Evolutionary conservation across 1,140 invertebrate species (phyloP), one percentile per base, ranked within the genome.

Genomic region (Aphidius gifuensis): DNA sequence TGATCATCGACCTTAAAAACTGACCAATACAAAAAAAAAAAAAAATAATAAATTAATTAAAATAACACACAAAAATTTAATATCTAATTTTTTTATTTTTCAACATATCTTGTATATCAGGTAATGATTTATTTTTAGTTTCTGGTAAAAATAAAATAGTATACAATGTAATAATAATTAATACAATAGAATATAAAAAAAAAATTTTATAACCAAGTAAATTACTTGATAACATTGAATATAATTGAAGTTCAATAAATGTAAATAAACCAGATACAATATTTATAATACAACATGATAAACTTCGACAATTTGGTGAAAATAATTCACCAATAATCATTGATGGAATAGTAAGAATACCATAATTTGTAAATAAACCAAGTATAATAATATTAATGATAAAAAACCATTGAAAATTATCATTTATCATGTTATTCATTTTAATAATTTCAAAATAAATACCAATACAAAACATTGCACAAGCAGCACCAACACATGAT

Each of bases 241-340:
- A 92, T 64, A 88, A 85, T 71, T 88, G 88, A 21, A 90, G 90
- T n/a, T 90, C 84, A 3, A 90, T 74, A 66, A 93, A 92, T 46
- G 89, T 88, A 63, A 87, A 85, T 4, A 87, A 67, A 74, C 89
- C 91, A 53, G 88, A 89, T 64, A 86, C 86, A 61, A 88, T 81
- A 54, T 90, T 88, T 1, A 85, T 86, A 43, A 91, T 74, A 60
- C 87, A 87, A 43, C 87, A 85, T 5, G 4, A 6, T 58, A 8
- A 11, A 53, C 23, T n/a, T 47, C 66, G 48, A 0, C 67, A 47
- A 3, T 67, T 64, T 0, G 69, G 61, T 1, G 71, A 58, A 11
- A 74, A 73, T 0, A 74, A 47, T 43, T 74, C 72, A 32, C 71
- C 64, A 3, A 71, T 7, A 8, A 91, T 83, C 11, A 89, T 83